Evolutionary conservation across 2,888 invertebrate genomes (phyloP).

Genomic region (Caradrina clavipalpis): DNA sequence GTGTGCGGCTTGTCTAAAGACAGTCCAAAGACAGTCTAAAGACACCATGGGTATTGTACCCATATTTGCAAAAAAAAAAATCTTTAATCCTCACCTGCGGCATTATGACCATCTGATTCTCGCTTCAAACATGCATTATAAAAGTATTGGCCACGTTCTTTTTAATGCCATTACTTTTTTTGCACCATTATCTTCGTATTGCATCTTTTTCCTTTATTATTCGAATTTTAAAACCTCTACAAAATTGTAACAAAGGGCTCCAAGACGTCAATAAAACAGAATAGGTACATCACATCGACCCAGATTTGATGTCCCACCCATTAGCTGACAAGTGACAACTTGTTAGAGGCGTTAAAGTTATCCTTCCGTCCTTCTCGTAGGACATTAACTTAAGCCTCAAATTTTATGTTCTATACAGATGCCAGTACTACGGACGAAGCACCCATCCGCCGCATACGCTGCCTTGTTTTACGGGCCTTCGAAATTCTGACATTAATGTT

Average conservation of each 20-base stretch:
- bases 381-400: conserved; percentile 56
- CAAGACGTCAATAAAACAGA: conserved; percentile 31
- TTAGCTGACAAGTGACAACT: conserved; percentile 60
- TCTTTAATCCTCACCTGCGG: too few relatives aligned
- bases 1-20: too few relatives aligned
- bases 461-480: conserved; percentile 55
- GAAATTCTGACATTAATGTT: conserved; percentile 51
- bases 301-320: conserved; percentile 48
- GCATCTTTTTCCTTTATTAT: too few relatives aligned
- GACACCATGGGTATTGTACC: too few relatives aligned
- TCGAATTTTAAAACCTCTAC: background rate
- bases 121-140: too few relatives aligned
- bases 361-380: conserved; percentile 39
- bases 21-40: too few relatives aligned
- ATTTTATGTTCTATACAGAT: conserved; percentile 68
- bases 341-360: conserved; percentile 49
- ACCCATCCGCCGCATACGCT: conserved; percentile 62
- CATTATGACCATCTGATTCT: too few relatives aligned
- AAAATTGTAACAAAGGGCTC: background rate
- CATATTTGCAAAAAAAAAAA: too few relatives aligned
- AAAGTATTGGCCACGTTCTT: too few relatives aligned
- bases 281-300: conserved; percentile 42
- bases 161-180: too few relatives aligned
- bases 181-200: too few relatives aligned
- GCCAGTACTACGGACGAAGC: conserved; percentile 53